Percentiles rank a stretch among this genome's conserved stretches.
Evolutionary conservation across 2,888 invertebrate genomes (phyloP).

Genomic region (Artemia sinica): DNA sequence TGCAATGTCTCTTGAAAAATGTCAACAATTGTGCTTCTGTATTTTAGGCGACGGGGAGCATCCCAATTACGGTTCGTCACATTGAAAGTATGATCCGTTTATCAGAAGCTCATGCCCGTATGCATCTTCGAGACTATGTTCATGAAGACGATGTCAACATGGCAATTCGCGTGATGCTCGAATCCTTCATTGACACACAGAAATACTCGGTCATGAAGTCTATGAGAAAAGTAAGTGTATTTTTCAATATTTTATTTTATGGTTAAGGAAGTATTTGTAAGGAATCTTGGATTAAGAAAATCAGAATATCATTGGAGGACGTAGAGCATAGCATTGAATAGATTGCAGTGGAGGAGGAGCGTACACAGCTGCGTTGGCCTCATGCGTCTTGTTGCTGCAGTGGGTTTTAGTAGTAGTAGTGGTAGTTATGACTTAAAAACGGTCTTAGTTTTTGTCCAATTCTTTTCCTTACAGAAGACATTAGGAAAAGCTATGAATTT

Average conservation of each 20-base stretch:
- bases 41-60: slow-evolving; percentile 67
- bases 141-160: slow-evolving; percentile 89
- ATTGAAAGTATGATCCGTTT: slow-evolving; percentile 95
- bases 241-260: background rate
- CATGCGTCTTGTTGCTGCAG: background rate
- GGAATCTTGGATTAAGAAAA: background rate
- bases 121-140: slow-evolving; percentile 79
- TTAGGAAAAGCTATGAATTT: too few relatives aligned
- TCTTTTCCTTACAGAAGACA: too few relatives aligned
- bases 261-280: background rate
- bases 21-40: slow-evolving; percentile 18
- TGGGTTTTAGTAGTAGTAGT: too few relatives aligned
- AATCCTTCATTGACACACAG: slow-evolving; percentile 96
- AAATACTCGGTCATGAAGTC: slow-evolving; percentile 93
- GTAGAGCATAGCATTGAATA: background rate
- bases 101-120: slow-evolving; percentile 88
- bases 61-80: slow-evolving; percentile 94
- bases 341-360: too few relatives aligned
- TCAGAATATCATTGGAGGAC: background rate
- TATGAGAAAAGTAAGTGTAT: slow-evolving; percentile 61
- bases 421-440: background rate
- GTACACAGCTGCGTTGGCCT: background rate
- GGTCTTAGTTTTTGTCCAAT: slow-evolving; percentile 19
- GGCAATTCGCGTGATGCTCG: slow-evolving; percentile 90
- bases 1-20: background rate